Percentiles rank a stretch among this genome's conserved stretches.
Conservation (phyloP, 1,140 invertebrate genomes). For the Tenebrio molitor region DNA sequence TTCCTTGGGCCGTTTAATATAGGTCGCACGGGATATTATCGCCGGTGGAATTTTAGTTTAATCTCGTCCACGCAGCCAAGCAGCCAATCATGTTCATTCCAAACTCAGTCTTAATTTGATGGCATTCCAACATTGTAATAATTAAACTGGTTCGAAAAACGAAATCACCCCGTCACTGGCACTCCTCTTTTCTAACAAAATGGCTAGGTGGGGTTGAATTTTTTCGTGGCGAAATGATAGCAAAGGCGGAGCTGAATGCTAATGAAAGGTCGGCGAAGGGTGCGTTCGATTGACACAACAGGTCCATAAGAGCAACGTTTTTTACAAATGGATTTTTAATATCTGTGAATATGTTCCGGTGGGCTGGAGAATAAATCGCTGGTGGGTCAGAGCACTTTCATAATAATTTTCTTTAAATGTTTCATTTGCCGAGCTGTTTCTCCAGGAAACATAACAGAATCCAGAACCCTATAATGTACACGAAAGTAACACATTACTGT, state of each 20-base stretch:
- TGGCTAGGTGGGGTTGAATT: neutral
- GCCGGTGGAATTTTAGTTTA: neutral
- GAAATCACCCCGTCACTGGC: too few species aligned
- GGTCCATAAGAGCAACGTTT: slow-evolving; percentile 2
- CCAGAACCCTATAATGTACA: too few species aligned
- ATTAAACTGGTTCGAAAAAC: slow-evolving; percentile 5
- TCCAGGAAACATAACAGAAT: too few species aligned
- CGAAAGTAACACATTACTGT: too few species aligned
- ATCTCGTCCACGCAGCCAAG: neutral
- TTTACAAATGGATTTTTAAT: slow-evolving; percentile 17
- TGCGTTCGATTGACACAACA: slow-evolving; percentile 39
- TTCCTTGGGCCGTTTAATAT: neutral
- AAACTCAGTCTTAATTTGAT: neutral
- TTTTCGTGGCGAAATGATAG: slow-evolving; percentile 11
- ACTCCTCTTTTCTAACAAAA: slow-evolving; percentile 1
- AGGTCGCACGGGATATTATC: neutral
- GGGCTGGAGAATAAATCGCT: neutral
- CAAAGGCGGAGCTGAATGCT: slow-evolving; percentile 21
- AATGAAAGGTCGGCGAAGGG: slow-evolving; percentile 28
- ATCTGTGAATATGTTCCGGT: neutral
- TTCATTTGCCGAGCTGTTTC: too few species aligned
- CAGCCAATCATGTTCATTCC: neutral
- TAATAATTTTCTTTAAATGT: too few species aligned
- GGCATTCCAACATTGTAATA: slow-evolving; percentile 1
- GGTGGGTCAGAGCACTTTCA: too few species aligned